A percentile compares a stretch with the other conserved stretches of the same genome.
phyloP scores from a whole-genome alignment of 2,797 vertebrate species.

The Perodicticus potto region DNA sequence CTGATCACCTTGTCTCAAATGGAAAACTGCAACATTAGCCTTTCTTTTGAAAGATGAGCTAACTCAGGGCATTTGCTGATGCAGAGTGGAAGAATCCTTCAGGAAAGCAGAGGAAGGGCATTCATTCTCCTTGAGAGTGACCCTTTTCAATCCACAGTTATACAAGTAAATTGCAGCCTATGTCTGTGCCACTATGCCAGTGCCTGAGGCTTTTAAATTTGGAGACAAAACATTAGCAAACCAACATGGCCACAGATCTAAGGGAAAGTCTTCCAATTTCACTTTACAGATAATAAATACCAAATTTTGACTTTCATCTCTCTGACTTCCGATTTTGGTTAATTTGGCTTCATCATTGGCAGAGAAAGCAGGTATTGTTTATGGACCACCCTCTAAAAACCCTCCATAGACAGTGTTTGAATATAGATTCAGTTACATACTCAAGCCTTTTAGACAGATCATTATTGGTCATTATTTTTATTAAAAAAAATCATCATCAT shows the following conservation, averaged over 20 bases:
- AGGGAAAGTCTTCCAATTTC: not conserved
- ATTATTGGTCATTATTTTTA: not conserved
- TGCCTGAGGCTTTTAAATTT: not conserved
- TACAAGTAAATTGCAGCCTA: not conserved
- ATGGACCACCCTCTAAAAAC: not conserved
- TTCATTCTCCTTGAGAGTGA: not conserved
- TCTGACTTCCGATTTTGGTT: conserved; percentile 7
- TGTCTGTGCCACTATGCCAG: not conserved
- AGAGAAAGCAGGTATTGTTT: conserved; percentile 23
- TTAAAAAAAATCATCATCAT: not conserved
- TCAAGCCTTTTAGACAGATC: not conserved
- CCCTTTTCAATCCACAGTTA: not conserved
- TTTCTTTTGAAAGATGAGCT: conserved; percentile 63
- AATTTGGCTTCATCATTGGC: not conserved
- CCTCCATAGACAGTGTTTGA: not conserved
- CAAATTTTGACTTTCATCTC: not conserved
- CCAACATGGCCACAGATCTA: not conserved
- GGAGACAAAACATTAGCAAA: not conserved
- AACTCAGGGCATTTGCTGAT: not conserved
- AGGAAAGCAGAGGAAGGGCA: not conserved
- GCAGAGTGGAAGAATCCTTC: not conserved
- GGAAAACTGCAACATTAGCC: conserved; percentile 52
- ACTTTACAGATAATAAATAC: not conserved
- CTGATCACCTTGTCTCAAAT: conserved; percentile 21
- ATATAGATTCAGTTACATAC: not conserved